Base-by-base conservation (phyloP, 2,888 invertebrate species). In the Nomada fabriciana region DNA sequence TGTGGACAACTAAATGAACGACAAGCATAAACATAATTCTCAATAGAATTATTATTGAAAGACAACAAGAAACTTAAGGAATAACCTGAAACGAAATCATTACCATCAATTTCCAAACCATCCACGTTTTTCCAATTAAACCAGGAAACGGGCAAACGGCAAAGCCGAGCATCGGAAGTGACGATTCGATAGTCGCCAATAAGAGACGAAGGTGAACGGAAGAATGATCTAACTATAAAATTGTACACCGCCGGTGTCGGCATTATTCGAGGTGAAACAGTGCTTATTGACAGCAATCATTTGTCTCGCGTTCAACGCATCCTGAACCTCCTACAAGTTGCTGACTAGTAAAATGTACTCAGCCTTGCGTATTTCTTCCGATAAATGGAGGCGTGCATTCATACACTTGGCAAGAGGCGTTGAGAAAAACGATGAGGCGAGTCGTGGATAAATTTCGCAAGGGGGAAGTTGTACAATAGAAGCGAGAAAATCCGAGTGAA, bases 151-250 rank as follows among this genome's bases (percentile, higher is more conserved):
- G 15, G 11, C 7, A 2, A 36, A 60, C 29, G 10, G n/a, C n/a
- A 10, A 18, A 18, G n/a, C 53, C n/a, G n/a, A 53, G n/a, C 18
- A 67, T 60, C 71, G 53, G 70, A 69, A 69, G 42, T 42, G 47
- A 18, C 60, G 64, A 61, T 68, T 80, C 72, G 76, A 71, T 61
- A 67, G 67, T 47, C 25, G 53, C 63, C 70, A 84, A 88, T 87
- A 89, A 88, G 89, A 85, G 77, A 61, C 86, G 90, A 91, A 90
- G 88, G 89, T 85, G 82, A 91, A 87, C 90, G 91, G 91, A 91
- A 90, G 89, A 89, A 85, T 91, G 87, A 91, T 91, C 89, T 90
- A 91, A 91, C 89, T 77, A 80, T 81, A 76, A 86, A 87, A 89
- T 87, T 88, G 86, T 78, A 88, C 68, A 69, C 67, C 75, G 73